Evolutionary conservation across 2,797 vertebrate genomes (phyloP).

Genomic region (Sitta carolinensis): DNA sequence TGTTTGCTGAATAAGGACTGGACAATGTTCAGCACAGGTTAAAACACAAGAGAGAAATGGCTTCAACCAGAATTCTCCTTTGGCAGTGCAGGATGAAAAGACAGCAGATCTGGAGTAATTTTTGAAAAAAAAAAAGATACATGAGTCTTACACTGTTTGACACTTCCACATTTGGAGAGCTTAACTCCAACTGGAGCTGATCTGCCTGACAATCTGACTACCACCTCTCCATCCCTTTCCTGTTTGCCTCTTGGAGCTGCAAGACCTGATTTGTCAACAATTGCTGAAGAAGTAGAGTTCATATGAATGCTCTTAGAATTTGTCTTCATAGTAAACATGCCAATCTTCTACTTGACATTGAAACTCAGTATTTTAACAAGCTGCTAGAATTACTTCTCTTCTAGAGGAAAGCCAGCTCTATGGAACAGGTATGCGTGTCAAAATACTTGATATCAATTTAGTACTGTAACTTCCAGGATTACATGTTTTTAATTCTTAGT

Average conservation of each 20-base stretch:
- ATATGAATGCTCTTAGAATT: neutral
- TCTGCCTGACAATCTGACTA: neutral
- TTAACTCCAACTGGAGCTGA: neutral
- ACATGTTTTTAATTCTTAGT: neutral
- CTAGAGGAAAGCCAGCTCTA: neutral
- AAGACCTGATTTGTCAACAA: neutral
- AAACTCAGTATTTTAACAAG: neutral
- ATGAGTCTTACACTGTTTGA: neutral
- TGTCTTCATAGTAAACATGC: neutral
- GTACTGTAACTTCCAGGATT: neutral
- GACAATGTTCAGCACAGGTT: neutral
- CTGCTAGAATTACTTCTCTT: neutral
- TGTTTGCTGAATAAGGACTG: neutral
- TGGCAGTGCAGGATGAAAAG: neutral
- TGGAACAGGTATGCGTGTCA: neutral
- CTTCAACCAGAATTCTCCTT: neutral
- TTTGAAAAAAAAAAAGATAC: neutral
- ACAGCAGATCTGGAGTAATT: neutral
- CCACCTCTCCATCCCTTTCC: neutral
- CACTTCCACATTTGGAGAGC: neutral
- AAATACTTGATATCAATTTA: neutral
- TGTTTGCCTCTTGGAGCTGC: neutral
- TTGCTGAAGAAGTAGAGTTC: neutral
- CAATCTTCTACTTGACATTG: neutral
- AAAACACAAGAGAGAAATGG: neutral